A percentile compares a stretch with the other conserved stretches of the same genome.
Evolutionary conservation across 2,113 vertebrate genomes (phyloP).

Genomic region (Antennarius striatus): DNA sequence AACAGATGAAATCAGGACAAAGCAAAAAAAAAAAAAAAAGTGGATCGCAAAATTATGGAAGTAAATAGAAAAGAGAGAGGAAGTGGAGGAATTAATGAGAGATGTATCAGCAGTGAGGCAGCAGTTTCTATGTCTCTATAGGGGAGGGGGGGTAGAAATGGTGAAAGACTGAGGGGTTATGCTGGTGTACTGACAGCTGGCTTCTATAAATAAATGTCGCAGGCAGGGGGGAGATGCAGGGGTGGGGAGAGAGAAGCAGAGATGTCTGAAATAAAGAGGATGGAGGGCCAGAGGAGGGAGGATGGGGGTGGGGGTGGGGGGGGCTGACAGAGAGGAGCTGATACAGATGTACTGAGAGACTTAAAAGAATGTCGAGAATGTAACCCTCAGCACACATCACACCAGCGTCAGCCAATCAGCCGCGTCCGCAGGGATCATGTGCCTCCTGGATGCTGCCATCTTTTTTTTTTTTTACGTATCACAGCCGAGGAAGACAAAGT

Average conservation of each 20-base stretch:
- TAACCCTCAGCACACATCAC: conserved; percentile 3
- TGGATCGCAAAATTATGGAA: neutral
- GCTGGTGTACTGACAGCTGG: conserved; percentile 73
- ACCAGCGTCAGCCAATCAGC: conserved; percentile 47
- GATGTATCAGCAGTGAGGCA: conserved; percentile 1
- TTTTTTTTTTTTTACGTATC: conserved; percentile 25
- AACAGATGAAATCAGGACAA: too few relatives aligned
- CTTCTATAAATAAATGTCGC: conserved; percentile 78
- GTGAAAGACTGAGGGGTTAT: conserved; percentile 36
- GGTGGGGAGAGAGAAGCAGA: conserved; percentile 20
- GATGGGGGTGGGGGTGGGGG: conserved; percentile 25
- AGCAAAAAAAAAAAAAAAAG: too few relatives aligned
- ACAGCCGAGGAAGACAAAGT: conserved; percentile 1
- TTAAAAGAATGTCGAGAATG: conserved; percentile 25
- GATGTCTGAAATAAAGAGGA: conserved; percentile 12
- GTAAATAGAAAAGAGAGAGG: neutral
- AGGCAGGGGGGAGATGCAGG: conserved; percentile 44
- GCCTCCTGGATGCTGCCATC: neutral
- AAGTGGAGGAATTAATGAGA: neutral
- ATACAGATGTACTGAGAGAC: conserved; percentile 48
- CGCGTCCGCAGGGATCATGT: conserved; percentile 5
- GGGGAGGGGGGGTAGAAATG: conserved; percentile 11
- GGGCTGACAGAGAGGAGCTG: conserved; percentile 14
- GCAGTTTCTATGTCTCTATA: conserved; percentile 22
- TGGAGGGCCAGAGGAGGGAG: neutral